Percentiles rank a stretch among this genome's conserved stretches.
These are phyloP conservation scores for Epizoanthus fatuus DNA, from an alignment of 92 coral and sea anemone species.

Conservation along the genomic window DNA sequence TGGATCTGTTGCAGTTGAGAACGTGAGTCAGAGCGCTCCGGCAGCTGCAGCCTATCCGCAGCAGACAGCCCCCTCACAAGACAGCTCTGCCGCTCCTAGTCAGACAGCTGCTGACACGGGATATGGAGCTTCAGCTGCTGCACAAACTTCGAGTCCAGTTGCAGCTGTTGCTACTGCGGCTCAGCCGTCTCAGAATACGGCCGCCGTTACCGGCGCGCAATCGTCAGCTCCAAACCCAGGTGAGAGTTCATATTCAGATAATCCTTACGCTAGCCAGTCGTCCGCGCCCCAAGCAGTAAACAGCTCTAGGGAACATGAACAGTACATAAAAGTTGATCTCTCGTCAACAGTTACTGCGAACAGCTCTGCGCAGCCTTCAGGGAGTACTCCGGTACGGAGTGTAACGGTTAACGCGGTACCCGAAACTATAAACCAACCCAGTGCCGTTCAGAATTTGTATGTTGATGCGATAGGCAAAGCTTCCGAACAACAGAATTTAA, in stretches of 20 bases:
- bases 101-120: background rate
- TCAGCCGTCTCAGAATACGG: background rate
- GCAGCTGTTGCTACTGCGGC: too few species aligned
- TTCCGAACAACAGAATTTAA: slow-evolving; percentile 10
- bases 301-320: slow-evolving; percentile 6
- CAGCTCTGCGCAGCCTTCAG: background rate
- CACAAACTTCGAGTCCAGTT: too few species aligned
- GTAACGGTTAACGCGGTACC: slow-evolving; percentile 4
- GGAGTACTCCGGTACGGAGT: slow-evolving; percentile 7
- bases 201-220: background rate
- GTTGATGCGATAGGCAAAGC: background rate
- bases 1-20: background rate
- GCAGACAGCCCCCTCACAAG: slow-evolving; percentile 10
- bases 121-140: too few species aligned
- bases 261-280: slow-evolving; percentile 12
- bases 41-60: slow-evolving; percentile 1
- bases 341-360: too few species aligned
- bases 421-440: background rate
- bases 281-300: slow-evolving; percentile 20
- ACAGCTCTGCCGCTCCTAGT: background rate
- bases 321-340: slow-evolving; percentile 1
- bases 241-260: slow-evolving; percentile 18
- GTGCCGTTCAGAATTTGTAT: background rate
- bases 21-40: background rate
- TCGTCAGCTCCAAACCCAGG: slow-evolving; percentile 16